Evolutionary conservation across 2,797 vertebrate species (phyloP), one percentile per base, ranked within the genome.

Genomic region (Selene dorsalis): DNA sequence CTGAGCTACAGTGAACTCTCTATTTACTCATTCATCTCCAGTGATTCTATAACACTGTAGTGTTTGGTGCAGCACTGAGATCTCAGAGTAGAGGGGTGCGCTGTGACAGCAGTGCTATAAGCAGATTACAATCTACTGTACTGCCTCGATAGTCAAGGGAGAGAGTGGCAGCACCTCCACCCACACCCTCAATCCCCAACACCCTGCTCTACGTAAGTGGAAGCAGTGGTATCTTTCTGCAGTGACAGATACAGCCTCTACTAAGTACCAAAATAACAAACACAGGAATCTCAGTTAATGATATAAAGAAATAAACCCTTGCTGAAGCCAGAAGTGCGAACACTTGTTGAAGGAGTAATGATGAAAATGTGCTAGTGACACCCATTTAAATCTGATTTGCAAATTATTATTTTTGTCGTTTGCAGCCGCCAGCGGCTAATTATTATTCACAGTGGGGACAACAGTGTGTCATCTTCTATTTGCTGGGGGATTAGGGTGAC

Each of bases 391-490:
- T 91, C 70, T 79, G 85, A 92, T 93, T 91, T 86, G 78, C 87
- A 90, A 91, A 90, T 90, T 67, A 82, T 88, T 83, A 64, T 80
- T 80, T 73, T 64, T n/a, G 28, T 88, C 80, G 76, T 87, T 85
- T 65, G 69, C 76, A 14, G 64, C 83, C 74, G 90, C 88, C 82
- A 68, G 66, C 56, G 79, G 76, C 84, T 89, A 89, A 92, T 93
- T 92, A 91, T 86, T 91, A 92, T 90, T 91, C 89, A 86, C 83
- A 87, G 82, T 8, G 48, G 79, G 72, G 84, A 91, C 84, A 77
- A 85, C 83, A 85, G 70, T 84, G 82, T 88, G 91, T 91, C 91
- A 85, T 82, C 80, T 80, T 72, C 82, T 75, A 80, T 92, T 91
- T 89, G 89, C 84, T 65, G 74, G 68, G 73, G 88, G 88, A 90